Base-by-base conservation (phyloP, 2,113 vertebrate genomes). In the Mystacornis crossleyi region DNA sequence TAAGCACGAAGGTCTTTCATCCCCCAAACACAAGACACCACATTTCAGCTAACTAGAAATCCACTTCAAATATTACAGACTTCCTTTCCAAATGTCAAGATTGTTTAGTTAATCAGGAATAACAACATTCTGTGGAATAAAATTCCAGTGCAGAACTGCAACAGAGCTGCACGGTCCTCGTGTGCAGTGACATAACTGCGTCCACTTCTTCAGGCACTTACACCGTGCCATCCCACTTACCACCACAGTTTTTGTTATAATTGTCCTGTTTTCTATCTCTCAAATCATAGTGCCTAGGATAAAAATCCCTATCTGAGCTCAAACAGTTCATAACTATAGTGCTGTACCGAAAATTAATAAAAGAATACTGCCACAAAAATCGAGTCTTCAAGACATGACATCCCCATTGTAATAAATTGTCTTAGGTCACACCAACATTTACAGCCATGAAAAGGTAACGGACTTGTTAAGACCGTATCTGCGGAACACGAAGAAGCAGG, bases 51-150 rank as follows among this genome's bases (percentile, higher is more conserved):
- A 79, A 92, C 77, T 17, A 75, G 36, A 96, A 93, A 89, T 87
- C 90, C 93, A 96, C 94, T 95, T 90, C 53, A 84, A 94, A 36
- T 31, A 88, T 78, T 79, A 72, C 86, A 74, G 36, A 55, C 67
- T 96, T 94, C 81, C 82, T 95, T 73, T 89, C 78, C 97, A 96
- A 89, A 50, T 79, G 82, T 97, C 92, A 92, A 82, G 83, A 89
- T 72, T 97, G 91, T 89, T 97, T 91, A 94, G 84, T 93, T 94
- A 72, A 95, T 62, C 36, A 67, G 18, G 58, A 93, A 96, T 40
- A 84, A 61, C 72, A 93, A 95, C 89, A 66, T 50, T 77, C 70
- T 83, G 43, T 42, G 25, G 79, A 80, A 90, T 71, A 91, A 86
- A 92, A 92, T 51, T 53, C 73, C 61, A 85, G 64, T 8, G 81